Evolutionary conservation across 2,888 invertebrate species (phyloP).

Genomic region (Homarus gammarus): DNA sequence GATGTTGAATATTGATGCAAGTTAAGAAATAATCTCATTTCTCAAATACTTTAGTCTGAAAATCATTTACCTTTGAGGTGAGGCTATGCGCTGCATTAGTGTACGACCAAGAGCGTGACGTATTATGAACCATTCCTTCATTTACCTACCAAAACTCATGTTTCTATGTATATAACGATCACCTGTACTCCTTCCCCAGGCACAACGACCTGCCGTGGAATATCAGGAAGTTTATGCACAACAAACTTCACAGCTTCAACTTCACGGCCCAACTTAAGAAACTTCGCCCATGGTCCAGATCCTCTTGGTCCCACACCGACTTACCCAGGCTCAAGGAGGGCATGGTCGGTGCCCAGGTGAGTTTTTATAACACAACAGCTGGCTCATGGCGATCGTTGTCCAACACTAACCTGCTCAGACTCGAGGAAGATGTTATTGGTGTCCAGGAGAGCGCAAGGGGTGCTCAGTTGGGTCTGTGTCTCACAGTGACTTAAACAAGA

Average conservation of each 20-base stretch:
- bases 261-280: slow-evolving; percentile 76
- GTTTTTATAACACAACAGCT: slow-evolving; percentile 76
- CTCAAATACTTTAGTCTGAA: no score
- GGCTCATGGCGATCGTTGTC: slow-evolving; percentile 77
- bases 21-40: no score
- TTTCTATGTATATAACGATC: no score
- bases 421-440: slow-evolving; percentile 79
- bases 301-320: slow-evolving; percentile 79
- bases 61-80: no score
- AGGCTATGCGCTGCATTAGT: no score
- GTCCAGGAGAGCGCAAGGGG: slow-evolving; percentile 79
- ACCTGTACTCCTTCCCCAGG: slow-evolving; percentile 75
- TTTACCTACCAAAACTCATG: no score
- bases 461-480: no score
- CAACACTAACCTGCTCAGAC: slow-evolving; percentile 78
- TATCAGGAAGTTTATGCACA: slow-evolving; percentile 77
- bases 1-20: no score
- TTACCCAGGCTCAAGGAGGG: slow-evolving; percentile 79
- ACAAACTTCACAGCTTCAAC: slow-evolving; percentile 77
- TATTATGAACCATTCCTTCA: no score
- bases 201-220: slow-evolving; percentile 78
- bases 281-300: slow-evolving; percentile 77
- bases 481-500: no score
- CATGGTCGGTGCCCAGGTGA: slow-evolving; percentile 79
- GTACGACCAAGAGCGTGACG: no score